Percentiles rank a stretch among this genome's conserved stretches.
Evolutionary conservation across 2,797 vertebrate species (phyloP).

Genomic region (Ctenochaetus hawaiiensis): DNA sequence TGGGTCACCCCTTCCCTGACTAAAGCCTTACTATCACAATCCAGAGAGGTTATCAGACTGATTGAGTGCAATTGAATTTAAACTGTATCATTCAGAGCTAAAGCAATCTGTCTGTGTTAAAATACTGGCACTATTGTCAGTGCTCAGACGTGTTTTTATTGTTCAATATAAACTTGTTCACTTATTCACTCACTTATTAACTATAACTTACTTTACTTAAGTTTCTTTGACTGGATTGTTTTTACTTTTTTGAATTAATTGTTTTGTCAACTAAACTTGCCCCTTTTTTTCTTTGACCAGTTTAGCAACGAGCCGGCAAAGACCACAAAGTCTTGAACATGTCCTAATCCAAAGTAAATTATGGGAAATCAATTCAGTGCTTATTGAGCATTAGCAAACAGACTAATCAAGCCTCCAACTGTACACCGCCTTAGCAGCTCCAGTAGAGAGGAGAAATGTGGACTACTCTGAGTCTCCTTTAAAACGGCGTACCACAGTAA

Average conservation of each 20-base stretch:
- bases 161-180: no score
- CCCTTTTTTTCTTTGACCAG: not conserved
- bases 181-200: no score
- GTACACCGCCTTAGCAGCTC: conserved; percentile 12
- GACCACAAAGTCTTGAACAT: not conserved
- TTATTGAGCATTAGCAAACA: conserved; percentile 20
- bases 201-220: not conserved
- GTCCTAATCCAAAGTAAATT: not conserved
- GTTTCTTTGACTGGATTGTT: not conserved
- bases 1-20: conserved; percentile 60
- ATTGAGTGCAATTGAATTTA: conserved; percentile 57
- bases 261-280: not conserved
- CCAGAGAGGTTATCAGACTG: conserved; percentile 56
- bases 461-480: conserved; percentile 16
- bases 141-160: not conserved
- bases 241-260: not conserved
- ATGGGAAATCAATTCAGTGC: conserved; percentile 17
- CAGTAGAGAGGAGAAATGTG: conserved; percentile 14
- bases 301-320: not conserved
- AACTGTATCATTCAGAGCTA: conserved; percentile 1
- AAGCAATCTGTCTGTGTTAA: conserved; percentile 3
- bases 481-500: conserved; percentile 88
- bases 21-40: conserved; percentile 50
- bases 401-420: conserved; percentile 12
- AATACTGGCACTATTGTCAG: not conserved